phyloP scores from a whole-genome alignment of 2,113 vertebrate species.

The mouse (Mus musculus) region DNA sequence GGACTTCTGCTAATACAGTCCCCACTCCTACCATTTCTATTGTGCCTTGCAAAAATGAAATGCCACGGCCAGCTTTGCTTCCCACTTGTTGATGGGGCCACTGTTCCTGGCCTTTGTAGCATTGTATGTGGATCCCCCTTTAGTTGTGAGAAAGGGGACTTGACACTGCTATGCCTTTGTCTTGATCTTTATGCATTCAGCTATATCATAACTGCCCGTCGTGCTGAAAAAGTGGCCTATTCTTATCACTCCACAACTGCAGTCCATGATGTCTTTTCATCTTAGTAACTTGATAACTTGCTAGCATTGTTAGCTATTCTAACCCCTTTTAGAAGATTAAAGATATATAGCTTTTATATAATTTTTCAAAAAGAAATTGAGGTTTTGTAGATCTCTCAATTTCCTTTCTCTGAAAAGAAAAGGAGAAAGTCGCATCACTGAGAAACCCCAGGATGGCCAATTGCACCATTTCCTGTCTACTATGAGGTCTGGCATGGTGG shows the following conservation, averaged over 20 bases:
- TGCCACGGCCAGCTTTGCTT: background rate
- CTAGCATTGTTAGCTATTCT: background rate
- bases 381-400: background rate
- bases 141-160: background rate
- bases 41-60: background rate
- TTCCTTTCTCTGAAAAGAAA: conserved; percentile 9
- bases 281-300: background rate
- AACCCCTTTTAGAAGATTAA: background rate
- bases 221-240: background rate
- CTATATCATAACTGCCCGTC: background rate
- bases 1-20: background rate
- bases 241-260: background rate
- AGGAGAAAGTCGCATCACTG: background rate
- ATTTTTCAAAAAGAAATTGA: background rate
- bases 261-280: background rate
- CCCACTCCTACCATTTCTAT: background rate
- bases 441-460: background rate
- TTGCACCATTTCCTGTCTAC: background rate
- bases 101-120: background rate
- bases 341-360: background rate
- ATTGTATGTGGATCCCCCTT: background rate
- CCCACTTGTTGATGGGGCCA: background rate
- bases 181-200: background rate
- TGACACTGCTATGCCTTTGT: background rate
- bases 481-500: background rate